phyloP scores from a whole-genome alignment of 1,140 invertebrate species.

The Drosophila micromelanica region DNA sequence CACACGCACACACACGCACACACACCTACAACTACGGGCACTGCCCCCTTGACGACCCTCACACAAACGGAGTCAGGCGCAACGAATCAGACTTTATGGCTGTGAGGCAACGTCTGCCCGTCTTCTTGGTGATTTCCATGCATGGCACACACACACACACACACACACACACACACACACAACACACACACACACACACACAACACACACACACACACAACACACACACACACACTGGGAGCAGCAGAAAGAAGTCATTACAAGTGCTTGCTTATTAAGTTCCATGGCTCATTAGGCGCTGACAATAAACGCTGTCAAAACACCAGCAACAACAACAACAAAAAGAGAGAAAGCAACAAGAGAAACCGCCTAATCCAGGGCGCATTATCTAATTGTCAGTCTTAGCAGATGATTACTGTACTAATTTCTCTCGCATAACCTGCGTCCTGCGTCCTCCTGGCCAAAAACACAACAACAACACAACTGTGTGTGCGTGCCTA shows the following conservation, averaged over 20 bases:
- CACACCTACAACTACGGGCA: background rate
- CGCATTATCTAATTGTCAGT: constrained; percentile 80
- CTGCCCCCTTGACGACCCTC: background rate
- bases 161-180: background rate
- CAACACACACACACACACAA: too few relatives aligned
- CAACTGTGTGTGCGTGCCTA: background rate
- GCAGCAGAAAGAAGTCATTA: constrained; percentile 67
- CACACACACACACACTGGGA: too few relatives aligned
- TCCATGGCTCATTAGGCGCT: constrained; percentile 79
- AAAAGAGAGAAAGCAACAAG: constrained; percentile 45
- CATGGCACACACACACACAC: constrained; percentile 27
- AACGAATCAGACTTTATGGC: constrained; percentile 59
- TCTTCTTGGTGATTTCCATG: constrained; percentile 46
- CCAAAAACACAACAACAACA: background rate
- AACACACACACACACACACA: too few relatives aligned
- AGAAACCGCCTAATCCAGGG: constrained; percentile 60
- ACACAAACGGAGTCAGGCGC: constrained; percentile 42
- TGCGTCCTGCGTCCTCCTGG: constrained; percentile 10
- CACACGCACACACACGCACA: constrained; percentile 1
- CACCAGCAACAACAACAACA: constrained; percentile 30
- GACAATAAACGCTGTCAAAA: constrained; percentile 70
- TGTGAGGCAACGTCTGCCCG: constrained; percentile 26
- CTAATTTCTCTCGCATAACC: constrained; percentile 69
- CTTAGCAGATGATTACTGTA: constrained; percentile 77
- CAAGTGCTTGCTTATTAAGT: constrained; percentile 82